Evolutionary conservation across 2,113 vertebrate genomes (phyloP).

Genomic region (Rhinoptilus africanus): DNA sequence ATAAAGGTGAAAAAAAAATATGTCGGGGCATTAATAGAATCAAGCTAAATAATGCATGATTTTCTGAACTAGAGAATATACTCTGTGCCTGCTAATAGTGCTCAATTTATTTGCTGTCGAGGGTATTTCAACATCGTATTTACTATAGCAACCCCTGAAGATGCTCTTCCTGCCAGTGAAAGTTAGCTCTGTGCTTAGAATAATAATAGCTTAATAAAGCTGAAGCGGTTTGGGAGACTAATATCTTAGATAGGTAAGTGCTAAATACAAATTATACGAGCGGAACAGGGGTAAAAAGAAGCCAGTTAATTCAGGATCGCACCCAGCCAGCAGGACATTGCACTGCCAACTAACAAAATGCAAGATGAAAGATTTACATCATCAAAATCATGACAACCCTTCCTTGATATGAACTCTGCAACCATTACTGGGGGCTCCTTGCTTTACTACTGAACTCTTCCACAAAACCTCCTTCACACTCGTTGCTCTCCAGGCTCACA

Average conservation of each 20-base stretch:
- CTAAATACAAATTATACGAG: neutral
- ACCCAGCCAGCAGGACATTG: neutral
- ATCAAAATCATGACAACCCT: neutral
- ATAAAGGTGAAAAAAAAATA: neutral
- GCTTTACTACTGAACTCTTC: neutral
- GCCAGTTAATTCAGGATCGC: neutral
- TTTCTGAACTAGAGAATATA: neutral
- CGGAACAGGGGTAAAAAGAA: neutral
- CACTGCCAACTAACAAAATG: neutral
- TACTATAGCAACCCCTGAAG: slow-evolving; percentile 2
- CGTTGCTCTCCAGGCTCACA: neutral
- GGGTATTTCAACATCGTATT: neutral
- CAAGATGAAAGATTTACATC: neutral
- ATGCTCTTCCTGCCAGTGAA: neutral
- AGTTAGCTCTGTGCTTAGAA: slow-evolving; percentile 8
- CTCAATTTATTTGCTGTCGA: neutral
- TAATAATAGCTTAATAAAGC: neutral
- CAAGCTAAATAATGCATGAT: neutral
- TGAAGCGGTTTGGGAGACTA: neutral
- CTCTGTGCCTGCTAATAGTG: neutral
- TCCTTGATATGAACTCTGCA: fast-evolving
- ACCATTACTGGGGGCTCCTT: neutral
- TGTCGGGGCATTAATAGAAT: neutral
- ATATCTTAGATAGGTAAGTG: neutral
- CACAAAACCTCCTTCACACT: neutral